These are phyloP conservation scores for Salvelinus fontinalis DNA, from an alignment of 2,113 vertebrate species.

Conservation along the genomic window DNA sequence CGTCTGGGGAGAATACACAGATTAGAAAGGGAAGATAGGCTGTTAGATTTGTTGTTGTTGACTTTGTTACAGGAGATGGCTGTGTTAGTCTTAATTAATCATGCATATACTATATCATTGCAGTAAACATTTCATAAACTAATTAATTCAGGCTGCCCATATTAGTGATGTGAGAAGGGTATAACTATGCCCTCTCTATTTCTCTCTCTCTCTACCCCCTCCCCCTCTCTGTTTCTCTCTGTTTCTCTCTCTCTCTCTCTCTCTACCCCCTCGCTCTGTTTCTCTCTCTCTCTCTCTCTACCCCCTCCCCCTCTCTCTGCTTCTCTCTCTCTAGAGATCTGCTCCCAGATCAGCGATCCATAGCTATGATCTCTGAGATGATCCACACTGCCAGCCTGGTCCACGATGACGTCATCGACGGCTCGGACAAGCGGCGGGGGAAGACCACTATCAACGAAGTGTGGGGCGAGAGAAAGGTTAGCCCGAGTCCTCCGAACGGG, in stretches of 20 bases:
- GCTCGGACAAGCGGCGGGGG: slow-evolving; percentile 87
- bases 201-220: slow-evolving; percentile 41
- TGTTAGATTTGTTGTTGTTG: too few species aligned
- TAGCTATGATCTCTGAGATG: slow-evolving; percentile 97
- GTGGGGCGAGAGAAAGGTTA: slow-evolving; percentile 95
- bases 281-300: not conserved
- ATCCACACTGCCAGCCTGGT: slow-evolving; percentile 97
- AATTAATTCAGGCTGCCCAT: not conserved
- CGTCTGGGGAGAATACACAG: too few species aligned
- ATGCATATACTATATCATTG: not conserved
- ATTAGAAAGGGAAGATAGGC: too few species aligned
- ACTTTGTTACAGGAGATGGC: not conserved
- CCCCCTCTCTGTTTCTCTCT: too few species aligned
- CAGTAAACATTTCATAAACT: not conserved
- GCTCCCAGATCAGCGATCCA: slow-evolving; percentile 85
- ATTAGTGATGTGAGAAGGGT: too few species aligned
- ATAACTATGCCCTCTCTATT: not conserved
- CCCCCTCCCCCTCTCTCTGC: too few species aligned
- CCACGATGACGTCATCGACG: slow-evolving; percentile 95
- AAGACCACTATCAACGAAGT: slow-evolving; percentile 90
- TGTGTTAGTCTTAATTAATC: not conserved
- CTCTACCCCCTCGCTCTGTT: too few species aligned
- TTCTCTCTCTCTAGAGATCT: slow-evolving; percentile 75
- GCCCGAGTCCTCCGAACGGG: not conserved
- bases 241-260: not conserved